These are phyloP conservation scores for Holotrichia oblita DNA, from an alignment of 1,140 invertebrate genomes.

Conservation along the genomic window DNA sequence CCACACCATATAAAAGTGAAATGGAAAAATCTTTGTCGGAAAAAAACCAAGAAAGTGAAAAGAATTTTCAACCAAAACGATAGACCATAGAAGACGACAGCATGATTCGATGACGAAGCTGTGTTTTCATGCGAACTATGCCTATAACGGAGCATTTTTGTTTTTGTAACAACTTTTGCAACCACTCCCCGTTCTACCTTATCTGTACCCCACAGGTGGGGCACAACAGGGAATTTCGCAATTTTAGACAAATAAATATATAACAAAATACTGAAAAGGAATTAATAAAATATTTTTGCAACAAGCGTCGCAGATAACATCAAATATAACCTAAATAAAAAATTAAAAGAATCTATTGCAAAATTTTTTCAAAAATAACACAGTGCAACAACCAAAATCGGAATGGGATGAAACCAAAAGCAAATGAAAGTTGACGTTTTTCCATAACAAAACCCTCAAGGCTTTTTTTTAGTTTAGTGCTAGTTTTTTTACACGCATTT, in stretches of 20 bases:
- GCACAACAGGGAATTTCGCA: not conserved
- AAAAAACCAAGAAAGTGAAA: not conserved
- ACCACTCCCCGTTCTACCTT: not conserved
- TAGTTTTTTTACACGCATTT: no score
- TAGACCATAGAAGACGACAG: conserved; percentile 3
- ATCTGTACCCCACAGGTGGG: not conserved
- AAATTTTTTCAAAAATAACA: no score
- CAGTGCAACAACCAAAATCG: no score
- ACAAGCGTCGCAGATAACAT: no score
- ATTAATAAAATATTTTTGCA: no score
- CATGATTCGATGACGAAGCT: conserved; percentile 9
- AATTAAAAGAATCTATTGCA: no score
- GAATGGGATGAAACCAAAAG: no score
- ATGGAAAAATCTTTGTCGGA: conserved; percentile 45
- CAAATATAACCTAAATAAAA: no score
- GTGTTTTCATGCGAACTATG: no score
- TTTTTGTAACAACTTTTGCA: not conserved
- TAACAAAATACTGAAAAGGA: not conserved
- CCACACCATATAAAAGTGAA: conserved; percentile 55
- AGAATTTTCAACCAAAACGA: not conserved
- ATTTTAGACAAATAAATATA: not conserved
- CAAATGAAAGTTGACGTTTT: no score
- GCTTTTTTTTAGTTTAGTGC: no score
- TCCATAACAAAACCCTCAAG: no score
- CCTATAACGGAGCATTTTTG: not conserved